These are phyloP conservation scores for Liparis tanakae DNA, from an alignment of 2,797 vertebrate genomes.

Conservation along the genomic window DNA sequence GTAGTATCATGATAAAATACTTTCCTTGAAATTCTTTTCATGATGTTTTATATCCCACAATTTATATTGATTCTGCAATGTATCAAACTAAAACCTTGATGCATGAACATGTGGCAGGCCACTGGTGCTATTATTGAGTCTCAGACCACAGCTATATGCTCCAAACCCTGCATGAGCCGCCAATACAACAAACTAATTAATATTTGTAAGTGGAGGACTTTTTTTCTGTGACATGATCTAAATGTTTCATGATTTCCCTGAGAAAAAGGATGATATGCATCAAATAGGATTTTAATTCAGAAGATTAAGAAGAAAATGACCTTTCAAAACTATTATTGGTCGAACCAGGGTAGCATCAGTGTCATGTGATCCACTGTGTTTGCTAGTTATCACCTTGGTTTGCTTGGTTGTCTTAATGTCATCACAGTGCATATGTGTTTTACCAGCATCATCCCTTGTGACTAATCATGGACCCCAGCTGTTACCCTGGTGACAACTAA, in stretches of 20 bases:
- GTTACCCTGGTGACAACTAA: not conserved
- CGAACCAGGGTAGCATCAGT: not conserved
- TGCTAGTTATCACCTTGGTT: constrained; percentile 21
- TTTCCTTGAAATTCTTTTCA: constrained; percentile 9
- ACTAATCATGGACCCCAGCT: constrained; percentile 2
- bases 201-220: constrained; percentile 14
- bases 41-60: constrained; percentile 2
- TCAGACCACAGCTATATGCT: constrained; percentile 7
- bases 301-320: not conserved
- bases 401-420: constrained; percentile 24
- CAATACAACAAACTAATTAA: constrained; percentile 22
- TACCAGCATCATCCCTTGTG: constrained; percentile 13
- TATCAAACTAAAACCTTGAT: not conserved
- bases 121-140: not conserved
- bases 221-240: constrained; percentile 5
- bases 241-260: not conserved
- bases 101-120: constrained; percentile 14
- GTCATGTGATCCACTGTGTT: not conserved
- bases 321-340: not conserved
- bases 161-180: constrained; percentile 30
- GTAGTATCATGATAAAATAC: not conserved
- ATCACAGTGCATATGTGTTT: constrained; percentile 25
- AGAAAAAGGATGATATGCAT: not conserved
- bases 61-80: constrained; percentile 16
- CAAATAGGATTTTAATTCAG: not conserved